These are phyloP conservation scores for Heliconius hortense DNA, from an alignment of 2,888 invertebrate genomes.

Conservation along the genomic window DNA sequence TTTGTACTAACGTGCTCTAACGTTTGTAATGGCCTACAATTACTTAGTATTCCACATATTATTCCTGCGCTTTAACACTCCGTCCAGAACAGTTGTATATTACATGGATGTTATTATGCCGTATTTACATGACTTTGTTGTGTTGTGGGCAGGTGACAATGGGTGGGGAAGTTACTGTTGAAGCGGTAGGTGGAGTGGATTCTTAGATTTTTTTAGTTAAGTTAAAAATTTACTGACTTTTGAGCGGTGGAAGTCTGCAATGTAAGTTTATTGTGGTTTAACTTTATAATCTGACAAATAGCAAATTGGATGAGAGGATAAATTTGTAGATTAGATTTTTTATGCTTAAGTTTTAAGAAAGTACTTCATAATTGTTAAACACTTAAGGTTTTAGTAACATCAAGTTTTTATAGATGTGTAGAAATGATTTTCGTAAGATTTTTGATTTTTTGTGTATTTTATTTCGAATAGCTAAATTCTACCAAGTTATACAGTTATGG, in stretches of 20 bases:
- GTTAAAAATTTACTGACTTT: neutral
- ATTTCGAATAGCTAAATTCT: too few relatives aligned
- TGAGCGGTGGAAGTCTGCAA: neutral
- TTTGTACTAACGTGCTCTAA: conserved; percentile 30
- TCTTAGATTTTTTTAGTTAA: neutral
- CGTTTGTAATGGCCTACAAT: conserved; percentile 32
- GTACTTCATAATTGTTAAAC: too few relatives aligned
- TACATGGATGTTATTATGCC: neutral
- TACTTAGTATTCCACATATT: conserved; percentile 27
- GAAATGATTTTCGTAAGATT: too few relatives aligned
- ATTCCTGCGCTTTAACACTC: neutral
- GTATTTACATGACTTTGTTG: neutral
- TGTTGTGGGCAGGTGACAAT: neutral
- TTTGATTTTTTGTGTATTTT: too few relatives aligned
- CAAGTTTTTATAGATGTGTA: too few relatives aligned
- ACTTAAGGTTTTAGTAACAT: too few relatives aligned
- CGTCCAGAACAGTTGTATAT: neutral
- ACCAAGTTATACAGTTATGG: too few relatives aligned
- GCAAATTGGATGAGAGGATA: too few relatives aligned
- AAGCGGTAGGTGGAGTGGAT: neutral
- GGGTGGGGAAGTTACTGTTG: neutral
- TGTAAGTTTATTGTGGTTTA: too few relatives aligned
- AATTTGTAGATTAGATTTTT: too few relatives aligned
- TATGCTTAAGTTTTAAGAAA: too few relatives aligned
- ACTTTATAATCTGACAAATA: too few relatives aligned